phyloP scores from a whole-genome alignment of 2,888 invertebrate genomes.

The Argyresthia albistria region DNA sequence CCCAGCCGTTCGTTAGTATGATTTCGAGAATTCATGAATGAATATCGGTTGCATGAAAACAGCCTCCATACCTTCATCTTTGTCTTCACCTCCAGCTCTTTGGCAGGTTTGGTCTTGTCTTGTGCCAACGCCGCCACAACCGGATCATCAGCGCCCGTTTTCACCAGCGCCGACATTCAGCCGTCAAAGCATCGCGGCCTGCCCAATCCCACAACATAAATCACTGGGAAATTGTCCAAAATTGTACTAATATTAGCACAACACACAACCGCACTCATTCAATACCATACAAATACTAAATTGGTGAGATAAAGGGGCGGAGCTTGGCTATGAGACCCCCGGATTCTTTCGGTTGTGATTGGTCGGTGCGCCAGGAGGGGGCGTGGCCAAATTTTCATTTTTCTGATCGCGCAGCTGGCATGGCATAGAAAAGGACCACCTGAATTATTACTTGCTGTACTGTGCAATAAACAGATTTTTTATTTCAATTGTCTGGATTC shows the following conservation, averaged over 20 bases:
- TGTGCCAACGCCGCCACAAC: constrained; percentile 24
- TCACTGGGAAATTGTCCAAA: neutral
- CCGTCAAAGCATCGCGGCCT: constrained; percentile 23
- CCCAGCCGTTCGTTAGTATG: no score
- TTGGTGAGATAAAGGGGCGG: neutral
- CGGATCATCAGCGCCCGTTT: constrained; percentile 19
- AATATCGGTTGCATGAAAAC: no score
- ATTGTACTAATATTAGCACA: neutral
- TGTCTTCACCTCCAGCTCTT: constrained; percentile 51
- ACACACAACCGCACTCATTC: neutral
- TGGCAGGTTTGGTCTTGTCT: constrained; percentile 24
- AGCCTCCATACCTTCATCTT: constrained; percentile 52
- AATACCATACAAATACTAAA: neutral
- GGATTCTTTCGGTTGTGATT: neutral
- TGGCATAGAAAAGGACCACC: neutral
- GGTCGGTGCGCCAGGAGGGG: neutral
- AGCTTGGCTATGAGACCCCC: neutral
- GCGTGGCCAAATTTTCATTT: neutral
- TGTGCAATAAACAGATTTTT: neutral
- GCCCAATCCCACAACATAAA: neutral
- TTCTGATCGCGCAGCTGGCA: neutral
- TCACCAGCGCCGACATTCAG: constrained; percentile 21
- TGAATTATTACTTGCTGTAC: neutral
- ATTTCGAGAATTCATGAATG: no score
- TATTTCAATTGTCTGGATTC: no score